These are phyloP conservation scores for Eupeodes latifasciatus DNA, from an alignment of 2,888 invertebrate genomes.

Conservation along the genomic window DNA sequence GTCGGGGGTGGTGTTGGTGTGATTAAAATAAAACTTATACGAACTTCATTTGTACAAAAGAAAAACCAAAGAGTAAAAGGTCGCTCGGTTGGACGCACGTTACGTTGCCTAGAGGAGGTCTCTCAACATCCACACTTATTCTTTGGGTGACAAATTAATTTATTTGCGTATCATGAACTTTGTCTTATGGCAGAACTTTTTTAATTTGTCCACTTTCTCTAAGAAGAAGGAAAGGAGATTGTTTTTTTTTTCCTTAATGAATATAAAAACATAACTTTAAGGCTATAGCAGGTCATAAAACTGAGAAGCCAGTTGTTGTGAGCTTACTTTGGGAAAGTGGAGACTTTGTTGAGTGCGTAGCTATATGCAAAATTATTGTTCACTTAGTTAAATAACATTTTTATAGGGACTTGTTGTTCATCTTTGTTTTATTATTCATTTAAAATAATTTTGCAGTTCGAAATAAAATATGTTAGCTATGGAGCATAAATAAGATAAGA, in stretches of 20 bases:
- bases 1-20: background rate
- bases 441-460: no score
- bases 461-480: no score
- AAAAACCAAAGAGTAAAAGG: background rate
- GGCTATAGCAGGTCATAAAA: background rate
- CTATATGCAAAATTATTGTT: no score
- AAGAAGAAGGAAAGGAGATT: background rate
- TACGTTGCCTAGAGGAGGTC: background rate
- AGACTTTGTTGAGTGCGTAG: no score
- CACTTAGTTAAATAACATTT: no score
- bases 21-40: slow-evolving; percentile 30
- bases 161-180: slow-evolving; percentile 14
- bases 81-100: background rate
- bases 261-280: background rate
- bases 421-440: no score
- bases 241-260: background rate
- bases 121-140: background rate
- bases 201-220: background rate
- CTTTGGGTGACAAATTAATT: slow-evolving; percentile 31
- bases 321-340: no score
- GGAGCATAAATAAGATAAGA: no score
- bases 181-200: background rate
- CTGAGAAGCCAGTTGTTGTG: background rate
- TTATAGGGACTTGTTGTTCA: no score
- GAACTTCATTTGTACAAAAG: slow-evolving; percentile 33